phyloP scores from a whole-genome alignment of 2,113 vertebrate genomes.

The Girardinichthys multiradiatus region DNA sequence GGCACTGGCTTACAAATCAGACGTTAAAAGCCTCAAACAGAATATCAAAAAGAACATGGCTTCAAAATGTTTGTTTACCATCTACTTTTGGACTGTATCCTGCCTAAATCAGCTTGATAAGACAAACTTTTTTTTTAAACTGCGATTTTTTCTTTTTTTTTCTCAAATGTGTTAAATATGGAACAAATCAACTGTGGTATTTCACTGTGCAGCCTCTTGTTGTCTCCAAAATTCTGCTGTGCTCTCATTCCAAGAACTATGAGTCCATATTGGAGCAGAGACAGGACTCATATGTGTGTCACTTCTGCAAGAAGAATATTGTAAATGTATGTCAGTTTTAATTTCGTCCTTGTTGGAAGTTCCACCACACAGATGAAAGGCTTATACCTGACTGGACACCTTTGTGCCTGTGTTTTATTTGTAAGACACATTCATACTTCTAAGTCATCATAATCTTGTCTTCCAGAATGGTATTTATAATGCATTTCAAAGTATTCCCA shows the following conservation, averaged over 20 bases:
- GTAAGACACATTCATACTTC: background rate
- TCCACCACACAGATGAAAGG: background rate
- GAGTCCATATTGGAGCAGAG: slow-evolving; percentile 44
- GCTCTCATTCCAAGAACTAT: slow-evolving; percentile 39
- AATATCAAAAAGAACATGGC: slow-evolving; percentile 69
- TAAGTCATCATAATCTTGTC: too few relatives aligned
- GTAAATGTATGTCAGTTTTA: slow-evolving; percentile 23
- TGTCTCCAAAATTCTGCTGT: slow-evolving; percentile 32
- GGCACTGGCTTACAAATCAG: slow-evolving; percentile 76
- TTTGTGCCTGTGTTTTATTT: background rate
- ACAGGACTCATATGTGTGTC: slow-evolving; percentile 38
- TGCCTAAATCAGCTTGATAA: slow-evolving; percentile 53
- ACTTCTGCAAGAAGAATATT: slow-evolving; percentile 43
- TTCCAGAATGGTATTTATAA: background rate
- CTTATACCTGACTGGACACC: too few relatives aligned
- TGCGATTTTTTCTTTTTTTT: slow-evolving; percentile 15
- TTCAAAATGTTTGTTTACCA: slow-evolving; percentile 75
- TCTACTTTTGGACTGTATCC: slow-evolving; percentile 68
- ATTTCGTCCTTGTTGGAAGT: slow-evolving; percentile 21
- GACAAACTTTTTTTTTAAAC: slow-evolving; percentile 25
- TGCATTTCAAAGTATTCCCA: background rate
- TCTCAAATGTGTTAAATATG: slow-evolving; percentile 42
- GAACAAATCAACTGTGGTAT: slow-evolving; percentile 18
- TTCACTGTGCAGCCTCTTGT: slow-evolving; percentile 8
- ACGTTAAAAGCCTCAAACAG: slow-evolving; percentile 63